Percentiles rank a stretch among this genome's conserved stretches.
phyloP scores from a whole-genome alignment of 2,888 invertebrate species.

The Dicranocentrus wangi region DNA sequence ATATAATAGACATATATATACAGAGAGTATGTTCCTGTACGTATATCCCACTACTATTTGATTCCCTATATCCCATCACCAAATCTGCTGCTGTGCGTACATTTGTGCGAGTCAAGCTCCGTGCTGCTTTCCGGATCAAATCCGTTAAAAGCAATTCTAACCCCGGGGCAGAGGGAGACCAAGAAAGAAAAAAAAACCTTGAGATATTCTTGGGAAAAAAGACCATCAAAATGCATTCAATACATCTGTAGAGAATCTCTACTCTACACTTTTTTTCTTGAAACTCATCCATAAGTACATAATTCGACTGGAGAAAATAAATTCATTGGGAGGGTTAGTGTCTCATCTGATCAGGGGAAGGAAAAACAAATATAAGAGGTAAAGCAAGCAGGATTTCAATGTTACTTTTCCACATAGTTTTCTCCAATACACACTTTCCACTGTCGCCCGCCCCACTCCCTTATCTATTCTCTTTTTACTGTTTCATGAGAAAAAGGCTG shows the following conservation, averaged over 20 bases:
- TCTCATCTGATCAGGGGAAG: slow-evolving; percentile 51
- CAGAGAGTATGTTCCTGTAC: background rate
- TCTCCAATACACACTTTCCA: slow-evolving; percentile 48
- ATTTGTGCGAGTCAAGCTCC: slow-evolving; percentile 31
- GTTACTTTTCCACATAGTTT: slow-evolving; percentile 6
- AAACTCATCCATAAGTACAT: slow-evolving; percentile 47
- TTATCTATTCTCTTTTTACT: slow-evolving; percentile 15
- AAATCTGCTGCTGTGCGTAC: slow-evolving; percentile 2
- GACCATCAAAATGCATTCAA: slow-evolving; percentile 49
- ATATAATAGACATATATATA: slow-evolving; percentile 17
- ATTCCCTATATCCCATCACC: background rate
- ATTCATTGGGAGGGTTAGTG: slow-evolving; percentile 56
- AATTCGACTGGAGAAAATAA: slow-evolving; percentile 44
- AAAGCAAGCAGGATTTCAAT: slow-evolving; percentile 19
- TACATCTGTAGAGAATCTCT: slow-evolving; percentile 20
- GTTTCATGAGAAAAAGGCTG: background rate
- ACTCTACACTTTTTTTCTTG: background rate
- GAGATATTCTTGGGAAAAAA: slow-evolving; percentile 32
- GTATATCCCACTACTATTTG: background rate
- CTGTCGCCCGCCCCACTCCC: slow-evolving; percentile 28
- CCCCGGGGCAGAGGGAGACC: slow-evolving; percentile 63
- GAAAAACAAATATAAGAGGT: slow-evolving; percentile 24
- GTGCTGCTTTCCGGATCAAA: slow-evolving; percentile 60
- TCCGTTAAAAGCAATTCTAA: slow-evolving; percentile 72
- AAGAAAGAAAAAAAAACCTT: slow-evolving; percentile 33